Conservation (phyloP, 2,888 invertebrate species). For the Microctonus aethiopoides region DNA sequence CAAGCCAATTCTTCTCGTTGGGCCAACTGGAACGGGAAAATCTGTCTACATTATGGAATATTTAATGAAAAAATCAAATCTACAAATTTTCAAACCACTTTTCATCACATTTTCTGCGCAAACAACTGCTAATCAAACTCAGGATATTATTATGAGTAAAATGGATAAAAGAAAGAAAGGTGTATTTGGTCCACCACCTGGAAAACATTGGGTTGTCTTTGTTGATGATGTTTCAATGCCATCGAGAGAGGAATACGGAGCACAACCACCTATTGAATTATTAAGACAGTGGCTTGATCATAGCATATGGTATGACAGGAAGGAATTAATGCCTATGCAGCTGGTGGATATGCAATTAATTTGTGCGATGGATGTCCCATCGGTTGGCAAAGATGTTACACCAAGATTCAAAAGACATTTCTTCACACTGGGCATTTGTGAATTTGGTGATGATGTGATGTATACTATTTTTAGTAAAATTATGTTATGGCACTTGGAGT, state of each 20-base stretch:
- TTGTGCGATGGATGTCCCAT: slow-evolving; percentile 88
- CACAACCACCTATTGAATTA: slow-evolving; percentile 94
- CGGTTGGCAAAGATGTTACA: slow-evolving; percentile 85
- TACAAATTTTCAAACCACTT: slow-evolving; percentile 82
- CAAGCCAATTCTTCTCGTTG: slow-evolving; percentile 87
- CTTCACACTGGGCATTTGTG: slow-evolving; percentile 85
- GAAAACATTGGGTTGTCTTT: slow-evolving; percentile 81
- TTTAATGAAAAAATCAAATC: slow-evolving; percentile 82
- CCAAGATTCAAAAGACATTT: slow-evolving; percentile 89
- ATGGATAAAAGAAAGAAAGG: slow-evolving; percentile 91
- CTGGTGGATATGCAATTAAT: slow-evolving; percentile 88
- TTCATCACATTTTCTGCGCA: slow-evolving; percentile 94
- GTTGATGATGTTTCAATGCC: slow-evolving; percentile 98
- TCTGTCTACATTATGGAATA: slow-evolving; percentile 90
- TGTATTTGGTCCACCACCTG: slow-evolving; percentile 61
- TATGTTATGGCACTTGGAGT: slow-evolving; percentile 91
- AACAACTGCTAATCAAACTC: slow-evolving; percentile 92
- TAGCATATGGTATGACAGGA: slow-evolving; percentile 88
- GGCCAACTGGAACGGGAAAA: slow-evolving; percentile 96
- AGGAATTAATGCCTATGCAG: slow-evolving; percentile 80
- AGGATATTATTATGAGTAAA: slow-evolving; percentile 95
- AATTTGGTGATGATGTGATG: slow-evolving; percentile 88
- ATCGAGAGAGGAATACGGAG: slow-evolving; percentile 87
- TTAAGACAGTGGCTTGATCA: slow-evolving; percentile 92
- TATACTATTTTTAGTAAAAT: slow-evolving; percentile 88